Evolutionary conservation across 2,113 vertebrate species (phyloP).

Genomic region (Malurus alboscapulatus): DNA sequence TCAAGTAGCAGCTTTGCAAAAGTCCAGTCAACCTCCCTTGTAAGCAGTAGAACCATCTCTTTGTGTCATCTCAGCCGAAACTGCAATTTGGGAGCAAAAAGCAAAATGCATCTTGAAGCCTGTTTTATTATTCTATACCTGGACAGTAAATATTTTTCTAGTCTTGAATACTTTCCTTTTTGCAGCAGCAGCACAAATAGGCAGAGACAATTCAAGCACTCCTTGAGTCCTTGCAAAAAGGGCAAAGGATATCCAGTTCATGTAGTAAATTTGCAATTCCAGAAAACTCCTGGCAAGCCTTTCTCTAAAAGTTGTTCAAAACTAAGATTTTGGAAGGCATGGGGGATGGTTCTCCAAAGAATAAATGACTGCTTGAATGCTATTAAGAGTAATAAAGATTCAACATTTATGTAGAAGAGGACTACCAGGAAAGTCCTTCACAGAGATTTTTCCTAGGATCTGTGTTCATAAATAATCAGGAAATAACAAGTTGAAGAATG

Average conservation of each 20-base stretch:
- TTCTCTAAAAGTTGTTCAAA: background rate
- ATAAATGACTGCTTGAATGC: background rate
- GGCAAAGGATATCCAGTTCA: background rate
- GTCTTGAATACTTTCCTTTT: background rate
- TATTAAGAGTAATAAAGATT: background rate
- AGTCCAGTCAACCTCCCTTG: background rate
- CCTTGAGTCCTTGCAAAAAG: background rate
- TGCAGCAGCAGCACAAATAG: background rate
- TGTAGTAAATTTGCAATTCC: background rate
- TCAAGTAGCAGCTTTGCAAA: background rate
- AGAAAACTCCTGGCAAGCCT: background rate
- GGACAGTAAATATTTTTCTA: fast-evolving
- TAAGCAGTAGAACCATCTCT: background rate
- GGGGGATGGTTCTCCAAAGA: background rate
- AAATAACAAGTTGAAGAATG: background rate
- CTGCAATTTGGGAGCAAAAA: background rate
- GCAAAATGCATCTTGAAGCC: background rate
- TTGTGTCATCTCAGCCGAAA: background rate
- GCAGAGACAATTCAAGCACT: background rate
- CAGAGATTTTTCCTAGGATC: background rate
- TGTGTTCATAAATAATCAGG: background rate
- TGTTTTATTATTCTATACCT: background rate
- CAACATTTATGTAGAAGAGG: background rate
- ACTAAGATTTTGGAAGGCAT: fast-evolving
- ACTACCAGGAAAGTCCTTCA: background rate